phyloP scores from a whole-genome alignment of 1,140 invertebrate genomes.

The Anoplolepis gracilipes region DNA sequence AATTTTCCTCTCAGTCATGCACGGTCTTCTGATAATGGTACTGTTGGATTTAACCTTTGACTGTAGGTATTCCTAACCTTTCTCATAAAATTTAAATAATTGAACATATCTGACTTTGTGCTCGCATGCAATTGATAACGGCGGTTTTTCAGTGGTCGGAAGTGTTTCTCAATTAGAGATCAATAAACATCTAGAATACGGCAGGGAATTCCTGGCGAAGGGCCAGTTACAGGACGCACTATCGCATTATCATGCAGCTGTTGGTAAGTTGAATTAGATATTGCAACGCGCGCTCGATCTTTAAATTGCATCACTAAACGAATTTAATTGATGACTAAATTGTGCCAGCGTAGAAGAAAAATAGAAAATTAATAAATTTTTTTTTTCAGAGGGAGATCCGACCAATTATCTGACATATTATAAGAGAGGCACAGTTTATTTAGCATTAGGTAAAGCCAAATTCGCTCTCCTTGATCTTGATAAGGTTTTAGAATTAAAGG shows the following conservation, averaged over 20 bases:
- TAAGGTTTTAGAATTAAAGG: constrained; percentile 96
- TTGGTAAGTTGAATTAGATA: constrained; percentile 89
- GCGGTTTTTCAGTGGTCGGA: constrained; percentile 87
- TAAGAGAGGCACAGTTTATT: constrained; percentile 97
- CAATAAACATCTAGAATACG: constrained; percentile 96
- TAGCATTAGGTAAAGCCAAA: constrained; percentile 98
- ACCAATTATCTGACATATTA: constrained; percentile 98
- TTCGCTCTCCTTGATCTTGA: constrained; percentile 97
- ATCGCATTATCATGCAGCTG: constrained; percentile 98
- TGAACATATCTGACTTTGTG: not conserved
- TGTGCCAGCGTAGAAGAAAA: too few species aligned
- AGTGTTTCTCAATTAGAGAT: constrained; percentile 91
- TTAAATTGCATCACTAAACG: not conserved
- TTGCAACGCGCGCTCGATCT: not conserved
- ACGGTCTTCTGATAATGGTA: constrained; percentile 79
- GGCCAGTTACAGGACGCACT: constrained; percentile 98
- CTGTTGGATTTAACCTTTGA: constrained; percentile 82
- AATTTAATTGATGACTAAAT: not conserved
- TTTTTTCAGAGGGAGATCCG: constrained; percentile 95
- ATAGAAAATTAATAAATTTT: not conserved
- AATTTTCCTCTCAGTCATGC: constrained; percentile 80
- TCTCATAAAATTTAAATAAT: constrained; percentile 14
- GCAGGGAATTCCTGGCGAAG: constrained; percentile 94
- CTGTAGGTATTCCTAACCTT: constrained; percentile 82
- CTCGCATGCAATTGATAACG: not conserved